phyloP scores from a whole-genome alignment of 2,113 vertebrate genomes.

The Halichoeres trimaculatus region DNA sequence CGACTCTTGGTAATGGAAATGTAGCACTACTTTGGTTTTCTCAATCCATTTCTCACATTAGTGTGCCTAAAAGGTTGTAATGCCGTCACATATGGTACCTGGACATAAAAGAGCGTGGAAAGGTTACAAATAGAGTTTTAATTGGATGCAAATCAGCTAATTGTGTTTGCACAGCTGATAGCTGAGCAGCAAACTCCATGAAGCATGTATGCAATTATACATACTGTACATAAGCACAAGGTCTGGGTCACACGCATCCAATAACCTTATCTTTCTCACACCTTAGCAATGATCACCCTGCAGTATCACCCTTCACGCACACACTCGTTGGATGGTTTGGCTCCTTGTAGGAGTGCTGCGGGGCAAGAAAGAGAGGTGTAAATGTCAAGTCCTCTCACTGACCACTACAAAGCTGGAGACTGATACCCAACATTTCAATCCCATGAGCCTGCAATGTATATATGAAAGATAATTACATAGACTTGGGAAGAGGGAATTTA shows the following conservation, averaged over 20 bases:
- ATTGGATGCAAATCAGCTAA: slow-evolving; percentile 65
- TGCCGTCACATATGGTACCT: slow-evolving; percentile 46
- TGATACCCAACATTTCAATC: slow-evolving; percentile 1
- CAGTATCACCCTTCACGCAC: slow-evolving; percentile 5
- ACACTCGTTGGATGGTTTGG: slow-evolving; percentile 27
- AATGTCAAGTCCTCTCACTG: slow-evolving; percentile 63
- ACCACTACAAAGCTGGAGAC: slow-evolving; percentile 31
- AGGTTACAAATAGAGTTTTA: slow-evolving; percentile 62
- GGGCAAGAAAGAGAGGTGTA: slow-evolving; percentile 39
- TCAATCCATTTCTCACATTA: slow-evolving; percentile 42
- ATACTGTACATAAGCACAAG: slow-evolving; percentile 33
- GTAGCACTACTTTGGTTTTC: slow-evolving; percentile 52
- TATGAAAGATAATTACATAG: no score
- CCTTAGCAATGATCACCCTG: slow-evolving; percentile 58
- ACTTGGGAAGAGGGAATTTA: no score
- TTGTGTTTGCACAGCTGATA: slow-evolving; percentile 43
- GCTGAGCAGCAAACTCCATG: slow-evolving; percentile 6
- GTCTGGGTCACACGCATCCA: slow-evolving; percentile 31
- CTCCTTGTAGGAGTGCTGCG: slow-evolving; percentile 10
- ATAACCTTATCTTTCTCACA: slow-evolving; percentile 64
- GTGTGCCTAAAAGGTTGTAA: slow-evolving; percentile 57
- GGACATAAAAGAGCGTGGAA: slow-evolving; percentile 41
- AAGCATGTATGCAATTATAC: slow-evolving; percentile 6
- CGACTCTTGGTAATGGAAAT: slow-evolving; percentile 46
- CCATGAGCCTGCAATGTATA: no score